Conservation (phyloP, 2,797 vertebrate species). For the Bucorvus abyssinicus region DNA sequence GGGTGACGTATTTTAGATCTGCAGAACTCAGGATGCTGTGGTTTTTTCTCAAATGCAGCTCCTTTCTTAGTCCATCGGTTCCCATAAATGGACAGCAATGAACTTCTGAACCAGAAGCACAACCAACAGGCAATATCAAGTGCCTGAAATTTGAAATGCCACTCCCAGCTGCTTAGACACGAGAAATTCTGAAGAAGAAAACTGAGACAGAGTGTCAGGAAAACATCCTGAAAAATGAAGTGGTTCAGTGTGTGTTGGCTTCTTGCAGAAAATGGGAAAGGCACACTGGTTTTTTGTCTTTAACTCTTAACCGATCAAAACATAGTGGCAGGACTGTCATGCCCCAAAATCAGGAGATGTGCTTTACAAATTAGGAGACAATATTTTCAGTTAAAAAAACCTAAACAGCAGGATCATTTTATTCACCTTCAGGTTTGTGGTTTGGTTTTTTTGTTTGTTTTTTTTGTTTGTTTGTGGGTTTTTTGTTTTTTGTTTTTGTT, state of each 20-base stretch:
- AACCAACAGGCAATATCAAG: not conserved
- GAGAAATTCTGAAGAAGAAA: constrained; percentile 15
- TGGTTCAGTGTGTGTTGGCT: not conserved
- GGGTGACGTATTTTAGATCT: constrained; percentile 38
- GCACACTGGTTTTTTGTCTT: not conserved
- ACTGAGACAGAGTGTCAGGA: not conserved
- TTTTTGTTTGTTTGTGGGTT: not conserved
- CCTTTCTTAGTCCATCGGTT: constrained; percentile 25
- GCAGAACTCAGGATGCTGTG: not conserved
- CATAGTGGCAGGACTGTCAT: not conserved
- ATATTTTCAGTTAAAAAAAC: not conserved
- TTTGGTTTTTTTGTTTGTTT: not conserved
- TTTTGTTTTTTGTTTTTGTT: not conserved
- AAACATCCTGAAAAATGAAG: not conserved
- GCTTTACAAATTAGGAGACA: not conserved
- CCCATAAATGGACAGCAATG: constrained; percentile 32
- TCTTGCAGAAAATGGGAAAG: not conserved
- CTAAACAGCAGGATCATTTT: not conserved
- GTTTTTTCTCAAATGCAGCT: constrained; percentile 20
- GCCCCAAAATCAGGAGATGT: not conserved
- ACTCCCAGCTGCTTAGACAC: not conserved
- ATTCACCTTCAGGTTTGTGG: not conserved
- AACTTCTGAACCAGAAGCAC: not conserved
- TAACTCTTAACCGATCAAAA: not conserved
- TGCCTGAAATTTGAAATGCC: constrained; percentile 9